A percentile compares a stretch with the other conserved stretches of the same genome.
Conservation (phyloP, 2,113 vertebrate genomes). For the Lepisosteus oculatus region DNA sequence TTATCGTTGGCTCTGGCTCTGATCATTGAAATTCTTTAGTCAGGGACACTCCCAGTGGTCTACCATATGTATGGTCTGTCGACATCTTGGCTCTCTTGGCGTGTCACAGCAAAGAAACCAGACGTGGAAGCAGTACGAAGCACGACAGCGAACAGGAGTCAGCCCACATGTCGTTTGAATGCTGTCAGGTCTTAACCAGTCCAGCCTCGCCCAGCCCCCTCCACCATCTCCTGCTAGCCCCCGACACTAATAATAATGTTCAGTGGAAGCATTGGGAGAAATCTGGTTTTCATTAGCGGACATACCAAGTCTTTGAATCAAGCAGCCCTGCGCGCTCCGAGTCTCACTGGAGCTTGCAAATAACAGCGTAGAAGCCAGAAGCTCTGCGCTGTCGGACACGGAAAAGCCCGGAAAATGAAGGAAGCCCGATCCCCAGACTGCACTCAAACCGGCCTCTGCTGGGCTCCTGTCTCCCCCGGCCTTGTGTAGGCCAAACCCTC, state of each 20-base stretch:
- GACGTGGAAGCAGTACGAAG: too few species aligned
- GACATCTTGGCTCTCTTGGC: too few species aligned
- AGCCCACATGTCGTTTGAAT: too few species aligned
- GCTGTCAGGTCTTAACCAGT: too few species aligned
- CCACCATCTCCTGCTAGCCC: not conserved
- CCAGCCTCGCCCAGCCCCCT: slow-evolving; percentile 3
- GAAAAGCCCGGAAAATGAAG: slow-evolving; percentile 32
- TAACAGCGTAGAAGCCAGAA: slow-evolving; percentile 22
- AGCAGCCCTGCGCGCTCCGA: slow-evolving; percentile 56
- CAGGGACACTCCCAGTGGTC: too few species aligned
- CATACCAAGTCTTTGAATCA: slow-evolving; percentile 57
- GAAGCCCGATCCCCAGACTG: slow-evolving; percentile 22
- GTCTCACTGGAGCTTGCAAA: slow-evolving; percentile 18
- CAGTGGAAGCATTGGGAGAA: slow-evolving; percentile 40
- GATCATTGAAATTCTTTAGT: too few species aligned
- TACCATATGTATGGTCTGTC: too few species aligned
- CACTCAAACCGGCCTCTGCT: slow-evolving; percentile 16
- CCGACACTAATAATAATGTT: slow-evolving; percentile 57
- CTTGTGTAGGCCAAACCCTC: too few species aligned
- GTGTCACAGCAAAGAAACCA: too few species aligned
- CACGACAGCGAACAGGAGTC: too few species aligned
- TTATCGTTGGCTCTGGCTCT: too few species aligned
- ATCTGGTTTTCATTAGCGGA: slow-evolving; percentile 66
- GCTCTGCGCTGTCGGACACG: slow-evolving; percentile 20
- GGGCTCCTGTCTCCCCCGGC: not conserved